Conservation (phyloP, 1,140 invertebrate species). For the Alviniconcha marisindica region DNA sequence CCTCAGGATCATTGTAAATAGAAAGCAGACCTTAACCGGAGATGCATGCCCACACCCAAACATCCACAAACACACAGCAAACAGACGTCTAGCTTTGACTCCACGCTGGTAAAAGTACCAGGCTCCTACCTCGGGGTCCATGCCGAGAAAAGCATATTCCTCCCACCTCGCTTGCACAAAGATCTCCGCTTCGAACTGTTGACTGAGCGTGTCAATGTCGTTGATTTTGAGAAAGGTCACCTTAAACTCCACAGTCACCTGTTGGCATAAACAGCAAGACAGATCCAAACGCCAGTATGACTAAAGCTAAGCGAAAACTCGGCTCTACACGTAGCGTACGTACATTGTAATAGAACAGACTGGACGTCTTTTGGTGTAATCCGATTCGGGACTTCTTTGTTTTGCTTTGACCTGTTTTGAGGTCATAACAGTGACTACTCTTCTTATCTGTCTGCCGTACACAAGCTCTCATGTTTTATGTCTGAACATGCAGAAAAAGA, state of each 20-base stretch:
- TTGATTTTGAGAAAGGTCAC: constrained; percentile 63
- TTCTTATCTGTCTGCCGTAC: too few species aligned
- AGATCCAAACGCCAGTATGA: neutral
- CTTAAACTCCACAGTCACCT: constrained; percentile 64
- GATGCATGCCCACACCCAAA: too few species aligned
- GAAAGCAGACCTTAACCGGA: too few species aligned
- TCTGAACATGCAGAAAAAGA: too few species aligned
- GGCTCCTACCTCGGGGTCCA: neutral
- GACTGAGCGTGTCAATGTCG: constrained; percentile 65
- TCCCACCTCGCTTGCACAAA: constrained; percentile 67
- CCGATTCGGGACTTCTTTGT: too few species aligned
- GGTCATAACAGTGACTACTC: too few species aligned
- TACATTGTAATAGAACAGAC: neutral
- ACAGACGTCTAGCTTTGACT: too few species aligned
- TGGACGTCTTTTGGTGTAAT: neutral
- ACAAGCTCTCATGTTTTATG: too few species aligned
- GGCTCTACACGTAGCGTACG: neutral
- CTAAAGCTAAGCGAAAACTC: neutral
- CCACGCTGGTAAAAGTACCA: too few species aligned
- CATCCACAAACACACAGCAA: too few species aligned
- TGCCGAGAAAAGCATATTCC: constrained; percentile 47
- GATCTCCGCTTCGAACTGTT: constrained; percentile 65
- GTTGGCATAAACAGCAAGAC: constrained; percentile 4
- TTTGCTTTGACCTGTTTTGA: too few species aligned
- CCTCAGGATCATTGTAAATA: too few species aligned